Evolutionary conservation across 2,797 vertebrate species (phyloP).

Genomic region (Synaphobranchus kaupii): DNA sequence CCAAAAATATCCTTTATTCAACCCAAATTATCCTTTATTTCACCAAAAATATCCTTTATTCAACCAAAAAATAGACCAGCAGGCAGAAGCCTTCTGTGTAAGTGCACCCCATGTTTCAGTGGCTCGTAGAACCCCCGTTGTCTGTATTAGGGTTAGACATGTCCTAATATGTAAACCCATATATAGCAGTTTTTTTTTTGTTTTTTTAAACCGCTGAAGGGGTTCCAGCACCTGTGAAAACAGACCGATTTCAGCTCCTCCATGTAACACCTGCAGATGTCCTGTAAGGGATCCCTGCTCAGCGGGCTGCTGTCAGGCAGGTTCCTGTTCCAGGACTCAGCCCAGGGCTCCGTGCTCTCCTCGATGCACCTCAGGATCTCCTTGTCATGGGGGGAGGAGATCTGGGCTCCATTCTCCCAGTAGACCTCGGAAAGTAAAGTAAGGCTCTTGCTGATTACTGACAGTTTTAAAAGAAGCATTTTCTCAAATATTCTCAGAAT

Average conservation of each 20-base stretch:
- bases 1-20: too few relatives aligned
- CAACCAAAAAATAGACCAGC: background rate
- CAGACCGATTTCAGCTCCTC: conserved; percentile 84
- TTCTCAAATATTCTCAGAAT: too few relatives aligned
- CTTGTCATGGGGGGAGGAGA: conserved; percentile 87
- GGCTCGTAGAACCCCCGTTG: background rate
- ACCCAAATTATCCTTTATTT: too few relatives aligned
- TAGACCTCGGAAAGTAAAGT: conserved; percentile 79
- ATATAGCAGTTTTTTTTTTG: too few relatives aligned
- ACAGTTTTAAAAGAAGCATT: too few relatives aligned
- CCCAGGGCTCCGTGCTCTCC: conserved; percentile 87
- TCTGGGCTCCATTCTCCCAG: conserved; percentile 92
- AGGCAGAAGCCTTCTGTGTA: background rate
- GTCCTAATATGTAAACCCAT: too few relatives aligned
- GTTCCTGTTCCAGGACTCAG: conserved; percentile 84
- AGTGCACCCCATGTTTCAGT: background rate
- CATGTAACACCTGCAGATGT: conserved; percentile 83
- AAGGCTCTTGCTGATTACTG: too few relatives aligned
- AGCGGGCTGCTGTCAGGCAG: conserved; percentile 78
- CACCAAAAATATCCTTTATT: too few relatives aligned
- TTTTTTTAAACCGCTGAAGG: background rate
- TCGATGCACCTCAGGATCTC: conserved; percentile 86
- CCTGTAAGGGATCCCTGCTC: conserved; percentile 79
- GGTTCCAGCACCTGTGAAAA: conserved; percentile 79
- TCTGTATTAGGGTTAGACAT: background rate